Percentiles rank a stretch among this genome's conserved stretches.
Evolutionary conservation across 2,113 vertebrate genomes (phyloP).

Genomic region (Dendrocopos noguchii): DNA sequence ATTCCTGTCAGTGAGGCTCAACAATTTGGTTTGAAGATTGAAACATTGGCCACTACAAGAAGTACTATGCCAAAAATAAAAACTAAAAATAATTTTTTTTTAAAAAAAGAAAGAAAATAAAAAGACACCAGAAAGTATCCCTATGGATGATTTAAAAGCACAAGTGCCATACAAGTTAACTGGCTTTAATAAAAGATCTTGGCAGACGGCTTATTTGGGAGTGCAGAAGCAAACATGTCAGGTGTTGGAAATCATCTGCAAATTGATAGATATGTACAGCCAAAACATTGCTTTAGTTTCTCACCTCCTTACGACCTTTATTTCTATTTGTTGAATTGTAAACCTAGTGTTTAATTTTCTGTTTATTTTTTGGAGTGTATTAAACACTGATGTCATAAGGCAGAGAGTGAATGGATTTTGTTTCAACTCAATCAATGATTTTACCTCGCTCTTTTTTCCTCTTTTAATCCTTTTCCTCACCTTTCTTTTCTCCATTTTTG

Average conservation of each 20-base stretch:
- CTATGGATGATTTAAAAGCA: background rate
- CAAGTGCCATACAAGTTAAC: background rate
- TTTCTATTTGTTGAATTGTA: background rate
- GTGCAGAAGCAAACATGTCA: background rate
- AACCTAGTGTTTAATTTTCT: background rate
- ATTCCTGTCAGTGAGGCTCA: background rate
- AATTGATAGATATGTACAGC: background rate
- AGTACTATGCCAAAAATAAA: background rate
- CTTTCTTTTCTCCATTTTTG: background rate
- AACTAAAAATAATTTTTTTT: background rate
- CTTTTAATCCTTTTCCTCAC: background rate
- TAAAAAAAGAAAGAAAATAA: background rate
- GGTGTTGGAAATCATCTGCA: background rate
- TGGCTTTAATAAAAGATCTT: background rate
- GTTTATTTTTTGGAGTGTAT: background rate
- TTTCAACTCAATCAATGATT: background rate
- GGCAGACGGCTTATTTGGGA: background rate
- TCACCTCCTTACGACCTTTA: background rate
- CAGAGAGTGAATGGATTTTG: background rate
- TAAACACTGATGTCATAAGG: background rate
- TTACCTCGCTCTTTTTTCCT: background rate
- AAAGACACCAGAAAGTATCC: no score
- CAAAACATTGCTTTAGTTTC: background rate
- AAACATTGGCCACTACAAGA: background rate
- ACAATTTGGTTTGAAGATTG: background rate